Base-by-base conservation (phyloP, 2,888 invertebrate species). In the Quadriops clusia region DNA sequence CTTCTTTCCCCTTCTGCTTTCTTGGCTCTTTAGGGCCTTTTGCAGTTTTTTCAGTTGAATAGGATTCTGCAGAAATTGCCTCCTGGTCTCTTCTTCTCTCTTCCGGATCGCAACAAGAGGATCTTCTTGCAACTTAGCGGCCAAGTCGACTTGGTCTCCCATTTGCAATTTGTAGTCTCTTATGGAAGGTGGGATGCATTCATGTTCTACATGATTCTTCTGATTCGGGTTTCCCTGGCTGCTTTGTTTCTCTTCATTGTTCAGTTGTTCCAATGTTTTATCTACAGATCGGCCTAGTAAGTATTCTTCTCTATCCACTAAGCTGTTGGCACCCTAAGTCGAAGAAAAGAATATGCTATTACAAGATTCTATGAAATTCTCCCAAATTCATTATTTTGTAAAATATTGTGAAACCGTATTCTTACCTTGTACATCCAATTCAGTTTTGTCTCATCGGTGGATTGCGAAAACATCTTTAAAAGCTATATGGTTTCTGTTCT, bases 91-190 rank as follows among this genome's bases (percentile, higher is more conserved):
- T 53, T 90, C 77, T 62, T 94, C 93, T 32, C 83, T 74, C 51
- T 89, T 84, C 48, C 82, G 85, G 5, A 95, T 93, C 3, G 82
- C 70, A 53, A 87, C 77, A 20, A 95, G 60, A 1, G 95, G 95
- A 66, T 95, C 95, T 59, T 95, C 94, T 53, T 91, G 74, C 39
- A 91, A 69, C 62, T 94, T 94, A 11, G 89, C 73, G 24, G 74
- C 77, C 49, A 91, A 67, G 56, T 94, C 93, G 7, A 91, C 83
- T 44, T 60, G 60, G 34, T 58, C 58, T 2, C 42, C 42, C 20
- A 38, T 21, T 36, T 43, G 43, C 22, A 29, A 27, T 46, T 55
- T 54, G 28, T 58, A 60, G 40, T 61, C 67, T 21, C 77, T 59
- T 41, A 78, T 67, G 1, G 77, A 77, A 28, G 74, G 81, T n/a